phyloP scores from a whole-genome alignment of 2,113 vertebrate species.

The Eulemur macaco region DNA sequence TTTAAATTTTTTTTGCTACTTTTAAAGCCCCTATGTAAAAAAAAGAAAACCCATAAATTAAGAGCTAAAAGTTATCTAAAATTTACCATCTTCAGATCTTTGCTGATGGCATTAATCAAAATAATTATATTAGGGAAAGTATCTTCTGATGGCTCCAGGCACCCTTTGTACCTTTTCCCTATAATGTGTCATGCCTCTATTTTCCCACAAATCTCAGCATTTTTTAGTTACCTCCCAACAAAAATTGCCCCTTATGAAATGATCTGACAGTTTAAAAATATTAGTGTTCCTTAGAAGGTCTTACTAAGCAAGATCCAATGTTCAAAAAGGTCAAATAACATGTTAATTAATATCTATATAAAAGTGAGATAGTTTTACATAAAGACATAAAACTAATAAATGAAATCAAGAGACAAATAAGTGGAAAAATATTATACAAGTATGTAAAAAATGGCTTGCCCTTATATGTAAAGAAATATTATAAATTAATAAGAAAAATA shows the following conservation, averaged over 20 bases:
- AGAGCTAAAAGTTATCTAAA: background rate
- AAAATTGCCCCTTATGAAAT: background rate
- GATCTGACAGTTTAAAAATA: background rate
- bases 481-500: background rate
- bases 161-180: background rate
- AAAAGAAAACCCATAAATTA: background rate
- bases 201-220: background rate
- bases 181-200: background rate
- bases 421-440: background rate
- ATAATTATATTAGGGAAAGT: background rate
- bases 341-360: background rate
- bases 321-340: background rate
- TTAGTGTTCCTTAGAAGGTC: background rate
- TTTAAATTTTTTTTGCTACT: background rate
- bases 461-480: background rate
- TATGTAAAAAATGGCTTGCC: background rate
- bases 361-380: no score
- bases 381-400: no score
- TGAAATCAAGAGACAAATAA: no score
- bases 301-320: background rate
- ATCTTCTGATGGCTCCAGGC: background rate
- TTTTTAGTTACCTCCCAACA: background rate
- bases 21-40: background rate
- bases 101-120: background rate
- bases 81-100: background rate